A percentile compares a stretch with the other conserved stretches of the same genome.
Evolutionary conservation across 1,140 invertebrate species (phyloP).

Genomic region (Drosophila funebris): DNA sequence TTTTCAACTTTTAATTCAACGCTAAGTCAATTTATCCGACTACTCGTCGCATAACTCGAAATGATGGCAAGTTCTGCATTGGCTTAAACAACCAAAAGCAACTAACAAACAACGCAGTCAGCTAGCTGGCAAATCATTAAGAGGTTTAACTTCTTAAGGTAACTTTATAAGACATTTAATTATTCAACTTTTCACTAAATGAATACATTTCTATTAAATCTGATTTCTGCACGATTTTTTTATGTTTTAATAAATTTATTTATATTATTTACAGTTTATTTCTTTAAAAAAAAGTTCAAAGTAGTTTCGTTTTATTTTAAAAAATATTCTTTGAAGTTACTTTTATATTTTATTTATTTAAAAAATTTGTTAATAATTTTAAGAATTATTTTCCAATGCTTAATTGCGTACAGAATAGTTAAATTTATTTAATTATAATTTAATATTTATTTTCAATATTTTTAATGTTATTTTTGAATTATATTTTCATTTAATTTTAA

Average conservation of each 20-base stretch:
- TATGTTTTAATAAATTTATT: no score
- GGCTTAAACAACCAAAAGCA: constrained; percentile 32
- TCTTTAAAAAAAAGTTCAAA: background rate
- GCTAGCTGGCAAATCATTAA: background rate
- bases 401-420: no score
- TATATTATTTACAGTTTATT: background rate
- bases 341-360: background rate
- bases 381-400: no score
- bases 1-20: constrained; percentile 36
- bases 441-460: no score
- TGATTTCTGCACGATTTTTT: no score
- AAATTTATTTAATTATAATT: no score
- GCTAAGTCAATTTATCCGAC: constrained; percentile 34
- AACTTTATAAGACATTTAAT: no score
- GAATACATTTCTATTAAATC: no score
- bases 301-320: background rate
- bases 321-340: no score
- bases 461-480: no score
- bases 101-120: constrained; percentile 3
- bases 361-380: no score
- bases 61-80: constrained; percentile 11
- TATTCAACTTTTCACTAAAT: no score
- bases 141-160: background rate
- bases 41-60: constrained; percentile 20
- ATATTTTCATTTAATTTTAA: background rate